Percentiles rank a stretch among this genome's conserved stretches.
phyloP scores from a whole-genome alignment of 2,888 invertebrate species.

The Leptopterna dolabrata region DNA sequence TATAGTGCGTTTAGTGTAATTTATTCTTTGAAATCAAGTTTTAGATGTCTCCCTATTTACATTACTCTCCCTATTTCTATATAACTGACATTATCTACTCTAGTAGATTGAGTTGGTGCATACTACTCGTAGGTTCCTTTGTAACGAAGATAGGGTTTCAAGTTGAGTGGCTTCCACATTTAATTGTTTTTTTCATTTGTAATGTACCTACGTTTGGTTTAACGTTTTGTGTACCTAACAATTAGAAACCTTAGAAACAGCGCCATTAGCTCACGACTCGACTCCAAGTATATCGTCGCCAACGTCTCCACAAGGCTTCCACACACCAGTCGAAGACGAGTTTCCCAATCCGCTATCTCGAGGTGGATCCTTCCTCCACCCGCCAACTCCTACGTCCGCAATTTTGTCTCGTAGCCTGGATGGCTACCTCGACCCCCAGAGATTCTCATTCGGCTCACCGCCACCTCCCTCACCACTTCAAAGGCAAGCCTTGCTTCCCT shows the following conservation, averaged over 20 bases:
- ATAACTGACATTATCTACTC: background rate
- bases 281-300: slow-evolving; percentile 71
- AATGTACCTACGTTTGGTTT: background rate
- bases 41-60: no score
- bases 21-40: no score
- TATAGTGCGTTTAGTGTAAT: background rate
- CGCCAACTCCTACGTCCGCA: slow-evolving; percentile 86
- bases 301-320: slow-evolving; percentile 78
- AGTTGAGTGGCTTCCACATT: no score
- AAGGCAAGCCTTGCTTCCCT: slow-evolving; percentile 32
- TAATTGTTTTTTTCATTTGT: no score
- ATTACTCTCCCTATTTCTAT: background rate
- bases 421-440: slow-evolving; percentile 85
- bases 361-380: slow-evolving; percentile 71
- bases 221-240: slow-evolving; percentile 24
- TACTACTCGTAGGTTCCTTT: no score
- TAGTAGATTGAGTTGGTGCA: no score
- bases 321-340: slow-evolving; percentile 80
- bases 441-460: slow-evolving; percentile 84
- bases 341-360: slow-evolving; percentile 63
- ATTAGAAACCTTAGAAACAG: slow-evolving; percentile 52
- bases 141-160: no score
- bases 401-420: slow-evolving; percentile 86
- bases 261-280: slow-evolving; percentile 63
- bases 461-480: slow-evolving; percentile 76